Percentiles rank a stretch among this genome's conserved stretches.
Evolutionary conservation across 2,888 invertebrate genomes (phyloP).

Genomic region (Drosophila pseudotalamancana): DNA sequence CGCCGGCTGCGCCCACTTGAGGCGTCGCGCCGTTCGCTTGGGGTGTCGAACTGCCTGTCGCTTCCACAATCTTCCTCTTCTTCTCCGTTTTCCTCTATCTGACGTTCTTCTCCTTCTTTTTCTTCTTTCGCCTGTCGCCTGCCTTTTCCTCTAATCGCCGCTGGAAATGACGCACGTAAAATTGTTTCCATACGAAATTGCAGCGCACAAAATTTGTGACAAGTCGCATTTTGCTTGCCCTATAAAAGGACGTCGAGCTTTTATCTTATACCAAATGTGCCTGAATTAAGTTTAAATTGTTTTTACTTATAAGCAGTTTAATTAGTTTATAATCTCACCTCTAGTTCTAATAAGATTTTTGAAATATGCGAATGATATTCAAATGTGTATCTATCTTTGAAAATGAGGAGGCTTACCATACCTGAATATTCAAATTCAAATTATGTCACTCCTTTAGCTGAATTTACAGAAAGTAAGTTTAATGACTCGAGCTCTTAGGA

Average conservation of each 20-base stretch:
- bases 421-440: no score
- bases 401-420: no score
- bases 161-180: constrained; percentile 71
- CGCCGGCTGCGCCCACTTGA: constrained; percentile 58
- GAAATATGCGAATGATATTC: no score
- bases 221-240: constrained; percentile 21
- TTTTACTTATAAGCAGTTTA: not conserved
- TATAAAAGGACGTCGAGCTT: not conserved
- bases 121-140: constrained; percentile 24
- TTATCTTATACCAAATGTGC: not conserved
- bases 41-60: constrained; percentile 27
- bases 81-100: not conserved
- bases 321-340: no score
- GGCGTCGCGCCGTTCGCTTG: constrained; percentile 8
- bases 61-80: constrained; percentile 39
- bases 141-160: constrained; percentile 49
- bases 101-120: not conserved
- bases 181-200: constrained; percentile 54
- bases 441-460: no score
- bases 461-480: no score
- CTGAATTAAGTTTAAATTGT: not conserved
- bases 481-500: no score
- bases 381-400: no score
- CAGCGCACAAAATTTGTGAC: constrained; percentile 21
- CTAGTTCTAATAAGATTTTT: no score